Conservation (phyloP, 2,113 vertebrate genomes). For the Oplegnathus fasciatus region DNA sequence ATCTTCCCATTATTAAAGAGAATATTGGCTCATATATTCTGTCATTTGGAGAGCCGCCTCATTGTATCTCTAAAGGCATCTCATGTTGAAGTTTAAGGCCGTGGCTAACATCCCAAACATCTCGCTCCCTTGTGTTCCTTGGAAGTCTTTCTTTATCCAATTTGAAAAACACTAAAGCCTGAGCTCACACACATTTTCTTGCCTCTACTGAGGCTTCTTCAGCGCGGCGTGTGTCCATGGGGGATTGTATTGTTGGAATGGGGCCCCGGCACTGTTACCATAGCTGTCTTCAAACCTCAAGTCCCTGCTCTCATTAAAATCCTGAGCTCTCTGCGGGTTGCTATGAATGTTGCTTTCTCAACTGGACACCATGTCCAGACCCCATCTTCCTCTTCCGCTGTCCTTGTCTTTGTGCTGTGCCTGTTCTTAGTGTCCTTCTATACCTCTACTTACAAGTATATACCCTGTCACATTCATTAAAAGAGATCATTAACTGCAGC, state of each 20-base stretch:
- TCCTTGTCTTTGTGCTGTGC: constrained; percentile 10
- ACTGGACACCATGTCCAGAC: constrained; percentile 57
- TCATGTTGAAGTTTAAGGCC: constrained; percentile 33
- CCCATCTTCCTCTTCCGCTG: constrained; percentile 19
- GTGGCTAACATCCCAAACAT: constrained; percentile 54
- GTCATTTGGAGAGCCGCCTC: constrained; percentile 51
- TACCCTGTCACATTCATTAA: constrained; percentile 45
- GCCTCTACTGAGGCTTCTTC: constrained; percentile 43
- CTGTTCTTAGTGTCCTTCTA: constrained; percentile 14
- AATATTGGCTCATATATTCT: constrained; percentile 58
- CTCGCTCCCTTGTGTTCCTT: constrained; percentile 50
- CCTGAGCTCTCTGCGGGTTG: constrained; percentile 53
- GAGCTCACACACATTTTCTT: constrained; percentile 43
- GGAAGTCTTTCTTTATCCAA: constrained; percentile 66
- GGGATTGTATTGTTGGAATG: constrained; percentile 60
- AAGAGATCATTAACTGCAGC: constrained; percentile 49
- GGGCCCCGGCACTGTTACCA: constrained; percentile 57
- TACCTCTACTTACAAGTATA: constrained; percentile 19
- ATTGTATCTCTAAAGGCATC: constrained; percentile 49
- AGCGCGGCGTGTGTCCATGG: constrained; percentile 42
- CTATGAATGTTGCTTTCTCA: constrained; percentile 60
- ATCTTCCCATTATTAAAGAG: constrained; percentile 74
- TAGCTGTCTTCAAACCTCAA: constrained; percentile 68
- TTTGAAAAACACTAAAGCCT: constrained; percentile 56
- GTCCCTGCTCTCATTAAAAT: constrained; percentile 78